These are phyloP conservation scores for Drosophila infuscata DNA, from an alignment of 2,888 invertebrate species.

Conservation along the genomic window DNA sequence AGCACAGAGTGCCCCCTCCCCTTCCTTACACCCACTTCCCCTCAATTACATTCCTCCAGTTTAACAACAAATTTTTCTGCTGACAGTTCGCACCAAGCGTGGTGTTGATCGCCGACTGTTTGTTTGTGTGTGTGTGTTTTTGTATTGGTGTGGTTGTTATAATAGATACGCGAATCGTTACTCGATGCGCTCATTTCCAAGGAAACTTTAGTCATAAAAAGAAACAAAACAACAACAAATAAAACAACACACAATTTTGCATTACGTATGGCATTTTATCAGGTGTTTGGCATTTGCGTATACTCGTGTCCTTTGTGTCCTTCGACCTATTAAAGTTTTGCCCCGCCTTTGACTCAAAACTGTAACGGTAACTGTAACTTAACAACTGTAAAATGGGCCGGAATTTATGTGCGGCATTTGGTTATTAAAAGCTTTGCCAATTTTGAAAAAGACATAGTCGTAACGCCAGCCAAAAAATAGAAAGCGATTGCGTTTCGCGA, in stretches of 20 bases:
- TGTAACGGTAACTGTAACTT: conserved; percentile 1
- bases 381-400: conserved; percentile 28
- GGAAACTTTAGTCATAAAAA: conserved; percentile 73
- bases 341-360: conserved; percentile 3
- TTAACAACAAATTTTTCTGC: conserved; percentile 26
- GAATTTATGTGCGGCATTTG: conserved; percentile 37
- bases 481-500: not conserved
- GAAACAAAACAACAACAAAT: conserved; percentile 25
- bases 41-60: not conserved
- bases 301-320: conserved; percentile 46
- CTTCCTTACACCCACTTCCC: not conserved
- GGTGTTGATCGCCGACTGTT: conserved; percentile 53
- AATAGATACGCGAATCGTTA: conserved; percentile 62
- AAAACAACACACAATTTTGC: conserved; percentile 28
- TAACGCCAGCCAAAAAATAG: conserved; percentile 12
- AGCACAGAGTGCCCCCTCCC: not conserved
- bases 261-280: conserved; percentile 25
- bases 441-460: conserved; percentile 20
- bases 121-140: not conserved
- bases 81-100: conserved; percentile 65
- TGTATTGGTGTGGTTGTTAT: conserved; percentile 41
- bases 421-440: conserved; percentile 52
- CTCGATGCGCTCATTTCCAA: conserved; percentile 70
- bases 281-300: conserved; percentile 58
- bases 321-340: conserved; percentile 29